Conservation (phyloP, 2,888 invertebrate species). For the Erpobdella octoculata region DNA sequence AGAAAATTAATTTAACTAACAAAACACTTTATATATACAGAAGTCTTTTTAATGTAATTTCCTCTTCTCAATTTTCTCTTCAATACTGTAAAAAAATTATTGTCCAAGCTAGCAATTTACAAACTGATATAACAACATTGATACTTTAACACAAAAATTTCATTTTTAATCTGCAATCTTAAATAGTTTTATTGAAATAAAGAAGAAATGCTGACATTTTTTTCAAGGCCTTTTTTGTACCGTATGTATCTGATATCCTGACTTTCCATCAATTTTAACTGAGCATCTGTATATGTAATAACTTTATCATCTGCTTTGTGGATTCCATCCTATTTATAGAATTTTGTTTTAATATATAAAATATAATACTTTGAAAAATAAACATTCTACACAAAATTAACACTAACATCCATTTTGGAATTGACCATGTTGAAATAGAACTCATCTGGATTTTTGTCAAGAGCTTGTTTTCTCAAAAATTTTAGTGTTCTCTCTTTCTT, state of each 20-base stretch:
- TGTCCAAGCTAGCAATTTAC: neutral
- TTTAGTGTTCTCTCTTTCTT: slow-evolving; percentile 75
- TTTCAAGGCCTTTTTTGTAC: slow-evolving; percentile 75
- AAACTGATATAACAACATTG: no score
- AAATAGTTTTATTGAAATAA: neutral
- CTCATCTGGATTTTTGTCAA: slow-evolving; percentile 93
- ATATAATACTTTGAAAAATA: neutral
- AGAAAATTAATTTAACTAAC: no score
- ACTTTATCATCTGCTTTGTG: slow-evolving; percentile 61
- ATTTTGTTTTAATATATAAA: no score
- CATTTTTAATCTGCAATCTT: neutral
- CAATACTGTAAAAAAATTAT: neutral
- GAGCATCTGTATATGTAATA: slow-evolving; percentile 66
- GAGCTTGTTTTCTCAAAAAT: slow-evolving; percentile 70
- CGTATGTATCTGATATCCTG: slow-evolving; percentile 83
- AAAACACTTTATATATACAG: no score
- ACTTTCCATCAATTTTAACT: slow-evolving; percentile 77
- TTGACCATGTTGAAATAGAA: slow-evolving; percentile 96
- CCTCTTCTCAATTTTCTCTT: no score
- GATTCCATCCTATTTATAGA: slow-evolving; percentile 52
- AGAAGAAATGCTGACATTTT: slow-evolving; percentile 54
- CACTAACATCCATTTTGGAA: slow-evolving; percentile 60
- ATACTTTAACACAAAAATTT: no score
- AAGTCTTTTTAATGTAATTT: neutral
- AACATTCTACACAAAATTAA: no score